Percentiles rank a stretch among this genome's conserved stretches.
Conservation (phyloP, 2,888 invertebrate species). For the Cryptosula pallasiana region DNA sequence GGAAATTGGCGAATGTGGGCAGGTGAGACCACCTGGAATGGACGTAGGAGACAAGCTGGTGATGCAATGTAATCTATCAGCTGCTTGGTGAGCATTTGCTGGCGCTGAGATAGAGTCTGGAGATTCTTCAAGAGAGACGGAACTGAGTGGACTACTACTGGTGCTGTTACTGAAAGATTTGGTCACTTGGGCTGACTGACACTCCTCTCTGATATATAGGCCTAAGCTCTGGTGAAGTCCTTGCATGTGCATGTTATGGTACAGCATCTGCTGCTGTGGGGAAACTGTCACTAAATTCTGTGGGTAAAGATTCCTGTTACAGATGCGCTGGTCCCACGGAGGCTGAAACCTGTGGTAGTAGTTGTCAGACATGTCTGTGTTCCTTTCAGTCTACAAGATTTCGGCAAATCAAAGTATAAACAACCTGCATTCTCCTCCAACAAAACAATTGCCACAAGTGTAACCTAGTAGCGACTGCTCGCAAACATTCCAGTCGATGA, state of each 20-base stretch:
- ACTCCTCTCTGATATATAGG: background rate
- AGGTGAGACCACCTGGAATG: no score
- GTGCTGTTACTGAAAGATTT: background rate
- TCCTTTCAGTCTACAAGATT: no score
- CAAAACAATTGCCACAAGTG: no score
- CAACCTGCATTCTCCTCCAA: no score
- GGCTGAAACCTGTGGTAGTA: background rate
- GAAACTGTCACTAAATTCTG: background rate
- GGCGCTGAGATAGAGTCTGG: background rate
- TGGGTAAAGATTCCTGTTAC: background rate
- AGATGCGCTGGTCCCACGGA: background rate
- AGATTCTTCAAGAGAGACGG: background rate
- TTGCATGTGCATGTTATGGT: background rate
- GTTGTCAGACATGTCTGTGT: background rate
- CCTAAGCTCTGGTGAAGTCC: background rate
- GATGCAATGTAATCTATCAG: background rate
- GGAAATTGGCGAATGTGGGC: no score
- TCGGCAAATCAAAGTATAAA: no score
- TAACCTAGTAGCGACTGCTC: no score
- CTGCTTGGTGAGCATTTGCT: background rate
- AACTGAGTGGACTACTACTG: conserved; percentile 3
- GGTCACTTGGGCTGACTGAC: background rate
- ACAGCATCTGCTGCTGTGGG: no score
- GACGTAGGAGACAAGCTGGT: background rate
- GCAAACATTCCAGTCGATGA: no score